These are phyloP conservation scores for Corythoichthys haematopterus DNA, from an alignment of 2,113 vertebrate genomes.

Conservation along the genomic window DNA sequence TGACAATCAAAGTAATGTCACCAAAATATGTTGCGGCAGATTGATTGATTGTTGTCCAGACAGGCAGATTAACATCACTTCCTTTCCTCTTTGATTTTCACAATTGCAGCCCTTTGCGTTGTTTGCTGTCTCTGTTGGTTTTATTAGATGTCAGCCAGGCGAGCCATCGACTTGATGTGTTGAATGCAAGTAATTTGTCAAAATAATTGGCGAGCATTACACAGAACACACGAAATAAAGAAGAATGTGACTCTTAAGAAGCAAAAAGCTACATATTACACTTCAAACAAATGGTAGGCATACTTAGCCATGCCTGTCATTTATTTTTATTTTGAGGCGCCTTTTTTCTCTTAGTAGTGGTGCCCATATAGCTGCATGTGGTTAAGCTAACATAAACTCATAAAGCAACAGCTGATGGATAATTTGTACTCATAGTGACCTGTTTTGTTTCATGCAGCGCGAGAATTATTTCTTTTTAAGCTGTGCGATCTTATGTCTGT, in stretches of 20 bases:
- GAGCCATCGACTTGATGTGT: constrained; percentile 20
- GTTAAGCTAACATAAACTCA: neutral
- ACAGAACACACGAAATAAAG: constrained; percentile 14
- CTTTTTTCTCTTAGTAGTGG: constrained; percentile 1
- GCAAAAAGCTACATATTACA: neutral
- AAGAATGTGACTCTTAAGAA: constrained; percentile 8
- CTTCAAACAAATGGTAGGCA: neutral
- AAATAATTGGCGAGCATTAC: constrained; percentile 18
- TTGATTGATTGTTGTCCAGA: constrained; percentile 7
- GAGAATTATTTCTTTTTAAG: neutral
- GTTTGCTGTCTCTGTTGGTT: constrained; percentile 20
- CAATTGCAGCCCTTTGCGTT: constrained; percentile 32
- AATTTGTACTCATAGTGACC: neutral
- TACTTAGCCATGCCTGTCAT: neutral
- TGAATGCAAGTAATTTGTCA: constrained; percentile 15
- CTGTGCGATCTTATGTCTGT: neutral
- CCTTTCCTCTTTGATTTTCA: constrained; percentile 26
- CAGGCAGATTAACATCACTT: constrained; percentile 11
- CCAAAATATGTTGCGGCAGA: constrained; percentile 21
- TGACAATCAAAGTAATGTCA: constrained; percentile 18
- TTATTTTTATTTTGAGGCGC: neutral
- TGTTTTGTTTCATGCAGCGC: neutral
- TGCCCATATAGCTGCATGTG: neutral
- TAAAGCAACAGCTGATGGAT: neutral
- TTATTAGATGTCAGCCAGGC: constrained; percentile 43